Base-by-base conservation (phyloP, 2,113 vertebrate species). In the Apteryx mantelli region DNA sequence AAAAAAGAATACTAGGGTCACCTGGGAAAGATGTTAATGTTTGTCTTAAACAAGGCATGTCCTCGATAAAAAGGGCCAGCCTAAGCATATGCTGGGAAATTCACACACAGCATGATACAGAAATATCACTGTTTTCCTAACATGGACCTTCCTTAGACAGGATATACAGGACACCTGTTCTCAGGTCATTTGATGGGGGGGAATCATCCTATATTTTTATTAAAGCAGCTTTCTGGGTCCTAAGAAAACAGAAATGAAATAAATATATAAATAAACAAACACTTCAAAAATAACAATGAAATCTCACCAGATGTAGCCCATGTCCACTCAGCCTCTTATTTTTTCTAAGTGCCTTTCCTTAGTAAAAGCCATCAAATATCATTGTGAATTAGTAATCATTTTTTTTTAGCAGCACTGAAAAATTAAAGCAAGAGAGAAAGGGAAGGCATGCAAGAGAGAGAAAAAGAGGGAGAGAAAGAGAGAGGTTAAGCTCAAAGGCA, bases 401-500 rank as follows among this genome's bases (percentile, higher is more conserved):
- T 98, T 97, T 56, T 97, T 96, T 95, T 86, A 98, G 97, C 82
- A 74, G 92, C 93, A 85, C 70, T 52, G 81, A 97, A 97, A 96
- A 98, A 98, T 97, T 98, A 98, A 97, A 98, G 89, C 48, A 26
- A 85, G 88, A 97, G 82, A 95, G 91, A 92, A 97, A 85, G 93
- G 85, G 83, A 96, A 95, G 85, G 78, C 89, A 82, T 83, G 89
- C 61, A 20, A 77, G 58, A 68, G 50, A 32, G 12, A 94, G 80
- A 95, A 88, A 94, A 93, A 91, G 92, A 97, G 91, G 88, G 91
- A 91, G 94, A 93, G 86, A 96, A 86, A 95, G 95, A 95, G 97
- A 95, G 96, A 97, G 97, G 97, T 96, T 98, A 98, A 98, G 97
- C 98, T 98, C 98, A 98, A 98, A 98, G 98, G 98, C 98, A 98